Evolutionary conservation across 2,113 vertebrate genomes (phyloP).

Genomic region (Bos javanicus): DNA sequence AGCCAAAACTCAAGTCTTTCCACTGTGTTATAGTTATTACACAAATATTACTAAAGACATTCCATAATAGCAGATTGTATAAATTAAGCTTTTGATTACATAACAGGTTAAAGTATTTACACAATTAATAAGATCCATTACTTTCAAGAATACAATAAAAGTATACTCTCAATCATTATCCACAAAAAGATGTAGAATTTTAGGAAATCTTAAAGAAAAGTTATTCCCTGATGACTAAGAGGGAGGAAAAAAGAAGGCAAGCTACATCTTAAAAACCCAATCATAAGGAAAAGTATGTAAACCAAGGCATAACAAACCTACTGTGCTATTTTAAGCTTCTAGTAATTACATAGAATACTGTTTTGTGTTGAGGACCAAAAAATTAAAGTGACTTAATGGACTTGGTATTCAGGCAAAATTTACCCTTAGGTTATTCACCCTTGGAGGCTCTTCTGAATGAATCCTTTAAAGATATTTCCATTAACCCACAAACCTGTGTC

Average conservation of each 20-base stretch:
- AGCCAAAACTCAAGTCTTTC: not conserved
- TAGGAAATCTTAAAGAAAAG: not conserved
- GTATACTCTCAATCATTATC: not conserved
- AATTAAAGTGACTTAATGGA: not conserved
- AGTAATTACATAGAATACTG: not conserved
- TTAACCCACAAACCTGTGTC: not conserved
- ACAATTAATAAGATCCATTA: not conserved
- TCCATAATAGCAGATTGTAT: not conserved
- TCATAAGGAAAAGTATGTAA: constrained; percentile 5
- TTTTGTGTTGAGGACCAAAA: constrained; percentile 3
- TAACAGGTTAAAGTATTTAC: not conserved
- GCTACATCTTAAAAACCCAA: not conserved
- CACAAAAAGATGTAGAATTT: not conserved
- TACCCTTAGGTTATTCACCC: not conserved
- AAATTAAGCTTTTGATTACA: not conserved
- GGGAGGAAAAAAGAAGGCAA: not conserved
- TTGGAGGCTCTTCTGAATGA: not conserved
- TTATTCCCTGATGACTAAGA: not conserved
- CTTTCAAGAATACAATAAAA: not conserved
- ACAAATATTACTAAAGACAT: not conserved
- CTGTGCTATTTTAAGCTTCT: not conserved
- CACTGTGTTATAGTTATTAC: not conserved
- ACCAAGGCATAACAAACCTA: not conserved
- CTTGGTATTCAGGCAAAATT: not conserved
- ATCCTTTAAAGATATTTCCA: not conserved